Base-by-base conservation (phyloP, 2,888 invertebrate species). In the Eupsilia transversa region DNA sequence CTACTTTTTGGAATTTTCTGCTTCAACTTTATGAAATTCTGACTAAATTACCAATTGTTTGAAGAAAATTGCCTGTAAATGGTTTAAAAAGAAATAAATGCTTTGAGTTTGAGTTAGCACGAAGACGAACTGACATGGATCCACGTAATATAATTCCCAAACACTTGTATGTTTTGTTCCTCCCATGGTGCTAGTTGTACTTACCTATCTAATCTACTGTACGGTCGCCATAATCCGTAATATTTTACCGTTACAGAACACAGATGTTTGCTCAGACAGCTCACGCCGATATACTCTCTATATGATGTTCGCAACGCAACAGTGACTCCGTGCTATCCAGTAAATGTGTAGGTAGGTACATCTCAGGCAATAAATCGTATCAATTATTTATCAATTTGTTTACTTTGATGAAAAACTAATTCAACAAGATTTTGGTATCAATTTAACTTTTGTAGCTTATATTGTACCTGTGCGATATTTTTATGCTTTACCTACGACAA, bases 281-380 rank as follows among this genome's bases (percentile, higher is more conserved):
- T 79, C 43, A 43, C 49, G 70, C 63, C 43, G 35, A 74, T 71
- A 75, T 78, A 80, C 72, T 75, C 75, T 75, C 57, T 63, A 30
- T 23, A 41, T n/a, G 57, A 59, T 20, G 41, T 52, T 33, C 43
- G 72, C 20, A 73, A 78, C 70, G 85, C 68, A 74, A 72, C 70
- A 77, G 59, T 83, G 66, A 61, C 64, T 61, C 30, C 20, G 27
- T 43, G 72, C 54, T 73, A 73, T 77, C 43, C 57, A 60, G 52
- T 60, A 23, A 72, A 59, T 75, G n/a, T 72, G 38, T 72, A 41
- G 5, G 0, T 57, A 43, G 1, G 3, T 41, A 30, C 59, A 33
- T 46, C 14, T 46, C 63, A 49, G 56, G 20, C 35, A 72, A 49
- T 35, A 35, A 17, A 56, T 35, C 35, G 23, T 41, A 20, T 52